A percentile compares a stretch with the other conserved stretches of the same genome.
phyloP scores from a whole-genome alignment of 2,113 vertebrate genomes.

The Fukomys damarensis region DNA sequence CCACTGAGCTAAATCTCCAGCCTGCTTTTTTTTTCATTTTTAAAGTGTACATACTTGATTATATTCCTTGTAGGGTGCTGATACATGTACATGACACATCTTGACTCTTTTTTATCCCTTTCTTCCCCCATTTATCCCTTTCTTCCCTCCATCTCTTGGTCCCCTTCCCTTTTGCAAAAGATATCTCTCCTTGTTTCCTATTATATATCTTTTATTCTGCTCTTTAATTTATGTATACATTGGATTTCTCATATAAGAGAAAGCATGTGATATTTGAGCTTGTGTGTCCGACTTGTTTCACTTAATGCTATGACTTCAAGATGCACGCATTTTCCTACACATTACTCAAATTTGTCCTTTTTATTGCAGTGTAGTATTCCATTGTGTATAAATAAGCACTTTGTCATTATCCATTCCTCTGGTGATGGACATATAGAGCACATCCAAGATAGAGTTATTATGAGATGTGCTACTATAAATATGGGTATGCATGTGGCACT shows the following conservation, averaged over 20 bases:
- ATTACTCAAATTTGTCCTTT: not conserved
- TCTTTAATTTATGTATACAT: not conserved
- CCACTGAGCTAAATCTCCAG: too few relatives aligned
- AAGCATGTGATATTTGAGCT: not conserved
- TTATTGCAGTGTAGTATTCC: not conserved
- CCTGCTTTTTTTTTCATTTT: not conserved
- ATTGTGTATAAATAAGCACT: not conserved
- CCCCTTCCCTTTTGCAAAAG: not conserved
- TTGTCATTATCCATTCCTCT: not conserved
- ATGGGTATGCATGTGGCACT: not conserved
- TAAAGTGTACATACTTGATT: not conserved
- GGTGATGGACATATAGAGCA: not conserved
- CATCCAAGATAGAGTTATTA: not conserved
- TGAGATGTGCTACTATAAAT: not conserved
- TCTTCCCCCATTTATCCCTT: not conserved
- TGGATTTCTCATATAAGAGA: not conserved
- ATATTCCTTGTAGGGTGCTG: not conserved
- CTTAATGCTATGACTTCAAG: not conserved
- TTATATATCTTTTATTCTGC: not conserved
- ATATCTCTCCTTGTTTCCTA: not conserved
- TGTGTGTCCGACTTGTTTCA: not conserved
- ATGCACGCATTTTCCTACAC: not conserved
- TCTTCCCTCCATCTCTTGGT: not conserved
- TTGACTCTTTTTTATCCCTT: not conserved
- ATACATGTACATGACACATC: too few relatives aligned